phyloP scores from a whole-genome alignment of 2,113 vertebrate genomes.

The Passer montanus region DNA sequence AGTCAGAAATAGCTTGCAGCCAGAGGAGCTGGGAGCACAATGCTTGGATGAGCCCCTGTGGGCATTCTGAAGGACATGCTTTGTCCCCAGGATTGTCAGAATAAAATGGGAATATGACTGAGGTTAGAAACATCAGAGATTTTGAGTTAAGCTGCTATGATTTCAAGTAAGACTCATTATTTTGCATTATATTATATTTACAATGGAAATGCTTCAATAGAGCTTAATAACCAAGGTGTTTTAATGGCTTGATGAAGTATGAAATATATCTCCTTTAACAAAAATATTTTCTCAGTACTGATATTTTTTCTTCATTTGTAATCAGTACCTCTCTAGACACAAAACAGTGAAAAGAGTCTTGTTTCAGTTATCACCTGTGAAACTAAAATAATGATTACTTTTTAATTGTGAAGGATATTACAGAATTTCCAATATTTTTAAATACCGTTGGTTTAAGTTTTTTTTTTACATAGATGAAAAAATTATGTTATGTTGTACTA shows the following conservation, averaged over 20 bases:
- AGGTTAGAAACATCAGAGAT: not conserved
- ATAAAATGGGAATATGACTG: not conserved
- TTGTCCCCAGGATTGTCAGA: not conserved
- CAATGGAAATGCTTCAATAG: not conserved
- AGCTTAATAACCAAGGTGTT: not conserved
- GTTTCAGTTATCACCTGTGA: not conserved
- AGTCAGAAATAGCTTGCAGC: not conserved
- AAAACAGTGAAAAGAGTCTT: not conserved
- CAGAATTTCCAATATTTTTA: not conserved
- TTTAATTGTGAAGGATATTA: not conserved
- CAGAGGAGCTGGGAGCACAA: rapidly evolving
- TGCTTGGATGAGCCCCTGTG: rapidly evolving
- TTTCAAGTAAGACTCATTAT: not conserved
- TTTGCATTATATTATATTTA: not conserved
- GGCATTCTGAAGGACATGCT: not conserved
- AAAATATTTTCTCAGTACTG: not conserved
- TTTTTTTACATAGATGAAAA: not conserved
- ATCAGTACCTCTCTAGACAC: not conserved
- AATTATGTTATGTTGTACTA: not conserved
- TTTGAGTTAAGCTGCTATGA: not conserved
- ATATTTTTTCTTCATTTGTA: not conserved
- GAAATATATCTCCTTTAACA: not conserved
- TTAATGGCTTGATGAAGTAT: not conserved
- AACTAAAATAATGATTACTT: not conserved
- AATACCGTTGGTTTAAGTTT: not conserved